Evolutionary conservation across 2,888 invertebrate species (phyloP), one percentile per base, ranked within the genome.

Genomic region (Torymus tubicola): DNA sequence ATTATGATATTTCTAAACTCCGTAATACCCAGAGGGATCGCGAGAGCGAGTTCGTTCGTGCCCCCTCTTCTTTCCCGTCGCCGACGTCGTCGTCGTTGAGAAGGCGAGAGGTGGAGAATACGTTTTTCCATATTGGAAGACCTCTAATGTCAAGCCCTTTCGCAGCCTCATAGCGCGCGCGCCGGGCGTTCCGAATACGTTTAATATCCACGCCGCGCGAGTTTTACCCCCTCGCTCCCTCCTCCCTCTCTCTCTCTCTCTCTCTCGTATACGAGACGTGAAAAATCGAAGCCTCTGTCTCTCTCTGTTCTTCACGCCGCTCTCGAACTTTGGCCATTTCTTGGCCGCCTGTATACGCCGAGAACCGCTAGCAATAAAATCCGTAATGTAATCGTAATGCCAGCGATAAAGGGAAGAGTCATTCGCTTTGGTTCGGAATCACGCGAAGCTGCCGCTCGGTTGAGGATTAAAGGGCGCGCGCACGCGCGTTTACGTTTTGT

Each of bases 1-100:
- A 84, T 84, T 87, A 86, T 86, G 84, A 86, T 87, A 87, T 86
- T 86, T 86, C 86, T 86, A 85, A 86, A 85, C 85, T 85, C 31
- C 83, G 85, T 84, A 87, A 87, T 87, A 86, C 83, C 31, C 85
- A 63, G 68, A 64, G 81, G 83, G 81, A 82, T 84, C 83, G 82
- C 82, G 82, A 8, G 57, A 12, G 24, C 57, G 60, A 72, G 78
- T 52, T 78, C 78, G 50, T 24, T 61, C 52, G 73, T 58, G 14
- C 24, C 18, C 18, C 16, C 11, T n/a, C n/a, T n/a, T n/a, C 16
- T 18, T 31, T 31, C 3, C 31, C 31, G 31, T 24, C 18, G n/a
- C 65, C 14, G 5, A 24, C 11, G 11, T n/a, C 24, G 60, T 16
- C 16, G 60, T 16, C 60, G 14, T 14, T n/a, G 63, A 24, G 21